Evolutionary conservation across 2,888 invertebrate genomes (phyloP), one percentile per base, ranked within the genome.

Genomic region (Phymatocera aterrima): DNA sequence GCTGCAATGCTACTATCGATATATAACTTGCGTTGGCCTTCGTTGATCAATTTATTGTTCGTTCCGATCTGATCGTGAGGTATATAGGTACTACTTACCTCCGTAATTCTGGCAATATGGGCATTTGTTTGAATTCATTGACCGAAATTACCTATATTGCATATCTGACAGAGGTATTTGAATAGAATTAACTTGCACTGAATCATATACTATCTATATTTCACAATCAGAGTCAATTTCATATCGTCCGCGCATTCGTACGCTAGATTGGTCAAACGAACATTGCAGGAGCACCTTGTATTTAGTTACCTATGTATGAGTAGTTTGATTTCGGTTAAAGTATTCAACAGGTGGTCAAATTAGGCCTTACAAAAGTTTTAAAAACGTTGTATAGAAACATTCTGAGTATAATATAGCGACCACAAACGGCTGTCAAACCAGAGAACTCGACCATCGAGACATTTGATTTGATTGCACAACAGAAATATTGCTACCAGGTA

Each of bases 281-380:
- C 8, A 21, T 18, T 21, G 51, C 21, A 21, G 21, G 8, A 51
- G 18, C 31, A 60, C 31, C 60, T 31, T 60, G 60, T 60, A 31
- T 15, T 15, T 15, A 31, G 31, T 31, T 31, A 12, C 8, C 12
- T 43, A 43, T 1, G 43, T 6, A 21, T 60, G 31, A 31, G 18
- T 28, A 21, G 21, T n/a, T n/a, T n/a, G n/a, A n/a, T n/a, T n/a
- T n/a, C n/a, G n/a, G n/a, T 43, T 40, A 21, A 10, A 54, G 54
- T 34, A 70, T 48, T 54, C 48, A 70, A 12, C 31, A 54, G 21
- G 37, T 18, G 1, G 28, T 65, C 28, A 18, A 21, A 46, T 78
- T 78, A 70, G 78, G 78, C 78, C 78, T 21, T 48, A n/a, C n/a
- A 37, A 60, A 77, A 57, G 8, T 8, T 15, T 61, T 48, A n/a